phyloP scores from a whole-genome alignment of 2,113 vertebrate genomes.

The Entelurus aequoreus region DNA sequence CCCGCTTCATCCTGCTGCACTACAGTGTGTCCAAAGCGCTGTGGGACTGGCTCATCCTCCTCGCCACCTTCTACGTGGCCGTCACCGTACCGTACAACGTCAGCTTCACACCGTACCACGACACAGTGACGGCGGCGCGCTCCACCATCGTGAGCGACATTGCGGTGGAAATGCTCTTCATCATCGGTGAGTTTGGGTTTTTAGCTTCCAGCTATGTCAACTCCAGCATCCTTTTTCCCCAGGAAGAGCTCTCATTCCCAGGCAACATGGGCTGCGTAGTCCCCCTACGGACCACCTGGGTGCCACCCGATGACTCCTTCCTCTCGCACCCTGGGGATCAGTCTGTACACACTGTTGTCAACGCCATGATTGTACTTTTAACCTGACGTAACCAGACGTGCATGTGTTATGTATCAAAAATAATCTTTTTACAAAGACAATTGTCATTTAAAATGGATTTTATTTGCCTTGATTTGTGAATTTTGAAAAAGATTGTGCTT shows the following conservation, averaged over 20 bases:
- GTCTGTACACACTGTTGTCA: not conserved
- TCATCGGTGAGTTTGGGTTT: conserved; percentile 76
- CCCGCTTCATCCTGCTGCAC: conserved; percentile 94
- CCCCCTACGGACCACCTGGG: not conserved
- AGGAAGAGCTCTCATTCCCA: not conserved
- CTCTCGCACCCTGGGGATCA: conserved; percentile 1
- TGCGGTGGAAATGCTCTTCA: conserved; percentile 93
- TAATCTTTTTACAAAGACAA: not conserved
- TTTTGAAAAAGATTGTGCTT: no score
- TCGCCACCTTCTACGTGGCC: conserved; percentile 95
- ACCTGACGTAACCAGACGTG: no score
- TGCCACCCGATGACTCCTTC: conserved; percentile 1
- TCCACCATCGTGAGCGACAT: conserved; percentile 91
- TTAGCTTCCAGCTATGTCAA: conserved; percentile 1
- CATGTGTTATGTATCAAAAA: no score
- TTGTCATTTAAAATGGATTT: not conserved
- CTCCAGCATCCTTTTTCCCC: conserved; percentile 4
- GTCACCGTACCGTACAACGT: conserved; percentile 95
- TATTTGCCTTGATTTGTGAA: not conserved
- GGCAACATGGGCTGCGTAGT: conserved; percentile 13
- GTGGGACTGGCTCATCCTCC: conserved; percentile 95
- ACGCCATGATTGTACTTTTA: no score
- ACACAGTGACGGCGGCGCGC: conserved; percentile 74
- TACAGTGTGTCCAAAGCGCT: conserved; percentile 92
- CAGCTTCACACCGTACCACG: conserved; percentile 85